Evolutionary conservation across 92 coral and sea anemone genomes (phyloP).

Genomic region (Diadumene lineata): DNA sequence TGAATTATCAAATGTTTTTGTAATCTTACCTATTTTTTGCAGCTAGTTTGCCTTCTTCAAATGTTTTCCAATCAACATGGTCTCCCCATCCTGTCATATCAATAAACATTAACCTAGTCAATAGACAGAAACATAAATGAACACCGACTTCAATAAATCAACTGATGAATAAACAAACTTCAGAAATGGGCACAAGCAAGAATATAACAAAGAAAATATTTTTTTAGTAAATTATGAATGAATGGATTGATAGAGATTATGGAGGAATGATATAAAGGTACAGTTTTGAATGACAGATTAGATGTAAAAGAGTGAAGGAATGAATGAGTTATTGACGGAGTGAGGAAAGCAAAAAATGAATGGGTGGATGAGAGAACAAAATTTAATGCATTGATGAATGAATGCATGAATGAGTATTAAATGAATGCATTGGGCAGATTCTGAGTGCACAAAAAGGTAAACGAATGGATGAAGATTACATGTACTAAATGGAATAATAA

Average conservation of each 20-base stretch:
- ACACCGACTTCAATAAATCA: no score
- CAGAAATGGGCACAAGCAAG: no score
- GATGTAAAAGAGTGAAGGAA: neutral
- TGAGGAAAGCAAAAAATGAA: neutral
- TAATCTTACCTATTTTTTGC: conserved; percentile 56
- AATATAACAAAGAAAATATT: no score
- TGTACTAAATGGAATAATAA: neutral
- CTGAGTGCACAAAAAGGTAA: neutral
- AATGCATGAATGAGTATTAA: neutral
- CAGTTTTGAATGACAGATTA: neutral
- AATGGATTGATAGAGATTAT: no score
- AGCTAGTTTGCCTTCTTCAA: conserved; percentile 58
- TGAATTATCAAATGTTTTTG: neutral
- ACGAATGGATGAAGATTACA: neutral
- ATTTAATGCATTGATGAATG: neutral
- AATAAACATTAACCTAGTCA: no score
- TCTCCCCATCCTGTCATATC: conserved; percentile 89
- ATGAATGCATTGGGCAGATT: neutral
- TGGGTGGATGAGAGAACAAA: neutral
- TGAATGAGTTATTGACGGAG: neutral
- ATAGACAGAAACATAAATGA: no score
- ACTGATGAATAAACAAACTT: no score
- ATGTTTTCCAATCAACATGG: conserved; percentile 71
- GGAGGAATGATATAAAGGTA: no score
- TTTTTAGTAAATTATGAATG: no score